phyloP scores from a whole-genome alignment of 1,140 invertebrate species.

The Nasonia giraulti region DNA sequence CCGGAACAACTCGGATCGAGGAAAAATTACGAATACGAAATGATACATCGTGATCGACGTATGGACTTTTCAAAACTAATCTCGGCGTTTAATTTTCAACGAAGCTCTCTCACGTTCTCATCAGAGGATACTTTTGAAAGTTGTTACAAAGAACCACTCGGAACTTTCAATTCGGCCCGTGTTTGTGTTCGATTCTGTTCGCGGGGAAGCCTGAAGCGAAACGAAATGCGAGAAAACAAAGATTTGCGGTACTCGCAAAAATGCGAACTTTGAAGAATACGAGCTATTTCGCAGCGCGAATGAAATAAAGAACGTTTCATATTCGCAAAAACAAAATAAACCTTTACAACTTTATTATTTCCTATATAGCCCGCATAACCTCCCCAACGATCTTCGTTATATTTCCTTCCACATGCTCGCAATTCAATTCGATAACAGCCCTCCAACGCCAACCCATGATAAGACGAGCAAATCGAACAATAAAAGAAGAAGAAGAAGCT shows the following conservation, averaged over 20 bases:
- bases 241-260: background rate
- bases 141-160: background rate
- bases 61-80: background rate
- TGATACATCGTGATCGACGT: background rate
- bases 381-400: no score
- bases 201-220: background rate
- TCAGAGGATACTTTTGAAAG: background rate
- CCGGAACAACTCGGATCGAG: no score
- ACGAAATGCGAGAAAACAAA: background rate
- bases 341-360: no score
- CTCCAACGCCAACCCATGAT: no score
- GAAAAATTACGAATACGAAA: no score
- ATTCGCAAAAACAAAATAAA: no score
- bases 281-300: background rate
- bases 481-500: background rate
- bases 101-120: background rate
- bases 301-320: no score
- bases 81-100: background rate
- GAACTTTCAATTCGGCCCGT: background rate
- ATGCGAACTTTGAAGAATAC: background rate
- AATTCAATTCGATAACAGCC: no score
- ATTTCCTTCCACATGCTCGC: no score
- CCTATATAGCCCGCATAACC: no score
- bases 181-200: background rate
- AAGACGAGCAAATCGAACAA: no score